Evolutionary conservation across 2,888 invertebrate genomes (phyloP), one percentile per base, ranked within the genome.

Genomic region (Dasysyrphus albostriatus): DNA sequence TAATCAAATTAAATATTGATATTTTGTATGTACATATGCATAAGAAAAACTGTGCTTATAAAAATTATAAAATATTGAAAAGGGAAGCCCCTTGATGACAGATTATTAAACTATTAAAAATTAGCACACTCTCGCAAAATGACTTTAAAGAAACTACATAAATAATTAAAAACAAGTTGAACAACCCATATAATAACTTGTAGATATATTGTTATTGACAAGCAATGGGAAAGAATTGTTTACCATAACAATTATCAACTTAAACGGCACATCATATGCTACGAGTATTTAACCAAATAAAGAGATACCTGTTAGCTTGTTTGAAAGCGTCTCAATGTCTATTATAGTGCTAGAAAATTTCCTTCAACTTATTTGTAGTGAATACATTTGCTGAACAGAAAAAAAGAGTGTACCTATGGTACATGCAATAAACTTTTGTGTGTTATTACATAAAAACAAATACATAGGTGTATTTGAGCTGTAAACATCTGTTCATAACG

Each of bases 31-130:
- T 3, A 6, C 6, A 16, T 16, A 47, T 7, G 44, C 5, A 39
- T 39, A 39, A 12, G 12, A 39, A 12, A 12, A 39, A 39, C 1
- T 10, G 10, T 49, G 19, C 19, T 49, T 19, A 24, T 5, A 19
- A 10, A 19, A 29, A 29, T 1, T 24, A 12, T 0, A 51, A 39
- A 39, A 39, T 12, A 39, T 39, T 12, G 16, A 49, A 19, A 47
- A 51, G 16, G 34, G 37, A 58, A 58, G 12, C 34, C 58, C 58
- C 58, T 37, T 58, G 58, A 34, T 58, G 58, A 54, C 29, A 54
- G 54, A 58, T 58, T 37, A 34, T 9, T 37, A 58, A 58, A 34
- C 16, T 34, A 16, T 19, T 16, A 4, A 58, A 34, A 34, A 58
- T 56, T 32, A 32, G 9, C 29, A 58, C 34, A 58, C 34, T 58